A percentile compares a stretch with the other conserved stretches of the same genome.
Evolutionary conservation across 1,140 invertebrate species (phyloP).

Genomic region (Drosophila triauraria): DNA sequence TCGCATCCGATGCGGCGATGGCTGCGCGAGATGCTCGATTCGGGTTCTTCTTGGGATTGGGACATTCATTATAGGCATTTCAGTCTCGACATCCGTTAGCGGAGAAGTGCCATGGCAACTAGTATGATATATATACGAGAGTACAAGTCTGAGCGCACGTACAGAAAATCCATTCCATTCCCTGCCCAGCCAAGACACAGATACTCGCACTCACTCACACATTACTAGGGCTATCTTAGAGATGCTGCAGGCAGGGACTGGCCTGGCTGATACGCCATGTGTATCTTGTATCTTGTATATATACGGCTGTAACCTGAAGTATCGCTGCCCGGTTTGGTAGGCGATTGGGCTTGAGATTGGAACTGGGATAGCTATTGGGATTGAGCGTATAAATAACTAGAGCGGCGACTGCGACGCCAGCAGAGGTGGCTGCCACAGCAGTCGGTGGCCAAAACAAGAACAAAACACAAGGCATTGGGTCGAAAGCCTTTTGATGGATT

Average conservation of each 20-base stretch:
- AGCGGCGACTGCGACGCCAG: constrained; percentile 29
- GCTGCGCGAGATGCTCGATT: constrained; percentile 23
- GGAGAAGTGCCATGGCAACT: constrained; percentile 55
- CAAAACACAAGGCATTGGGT: constrained; percentile 50
- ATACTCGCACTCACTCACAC: constrained; percentile 37
- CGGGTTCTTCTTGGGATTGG: constrained; percentile 57
- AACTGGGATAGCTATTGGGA: constrained; percentile 30
- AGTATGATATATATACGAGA: constrained; percentile 29
- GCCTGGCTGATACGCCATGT: constrained; percentile 62
- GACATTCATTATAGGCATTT: constrained; percentile 53
- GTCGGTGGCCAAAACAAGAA: constrained; percentile 17
- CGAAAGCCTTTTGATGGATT: constrained; percentile 78
- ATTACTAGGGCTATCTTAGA: constrained; percentile 59
- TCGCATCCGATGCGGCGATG: constrained; percentile 30
- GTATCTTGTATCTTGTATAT: constrained; percentile 54
- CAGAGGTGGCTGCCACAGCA: constrained; percentile 7
- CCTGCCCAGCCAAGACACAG: constrained; percentile 27
- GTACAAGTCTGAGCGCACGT: constrained; percentile 18
- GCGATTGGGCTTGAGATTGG: constrained; percentile 40
- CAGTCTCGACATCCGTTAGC: constrained; percentile 50
- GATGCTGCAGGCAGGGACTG: constrained; percentile 48
- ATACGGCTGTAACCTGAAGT: constrained; percentile 64
- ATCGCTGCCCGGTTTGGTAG: constrained; percentile 57
- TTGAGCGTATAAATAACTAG: constrained; percentile 54
- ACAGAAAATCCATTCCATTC: constrained; percentile 52